Evolutionary conservation across 2,888 invertebrate species (phyloP).

Genomic region (Helleia helle): DNA sequence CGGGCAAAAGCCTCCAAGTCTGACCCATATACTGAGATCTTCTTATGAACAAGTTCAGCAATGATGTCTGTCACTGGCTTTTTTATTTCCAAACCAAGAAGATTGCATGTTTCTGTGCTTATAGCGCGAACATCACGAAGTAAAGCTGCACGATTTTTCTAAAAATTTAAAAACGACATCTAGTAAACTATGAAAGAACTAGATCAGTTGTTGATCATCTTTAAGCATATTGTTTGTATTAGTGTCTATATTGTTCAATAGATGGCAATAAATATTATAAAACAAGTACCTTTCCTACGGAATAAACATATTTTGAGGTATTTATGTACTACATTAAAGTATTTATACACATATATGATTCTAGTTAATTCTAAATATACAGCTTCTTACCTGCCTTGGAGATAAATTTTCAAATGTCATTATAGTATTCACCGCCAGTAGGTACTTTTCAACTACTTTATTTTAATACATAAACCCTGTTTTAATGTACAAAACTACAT

Average conservation of each 20-base stretch:
- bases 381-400: constrained; percentile 35
- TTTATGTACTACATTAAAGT: too few relatives aligned
- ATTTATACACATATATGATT: too few relatives aligned
- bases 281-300: too few relatives aligned
- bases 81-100: constrained; percentile 64
- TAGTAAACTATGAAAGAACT: constrained; percentile 15
- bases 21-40: constrained; percentile 63
- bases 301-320: too few relatives aligned
- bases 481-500: too few relatives aligned
- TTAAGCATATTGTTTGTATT: neutral
- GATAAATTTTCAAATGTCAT: constrained; percentile 45
- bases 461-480: too few relatives aligned
- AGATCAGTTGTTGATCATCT: neutral
- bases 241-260: neutral
- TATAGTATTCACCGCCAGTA: too few relatives aligned
- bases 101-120: constrained; percentile 67
- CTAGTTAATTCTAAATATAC: neutral
- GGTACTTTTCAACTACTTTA: too few relatives aligned
- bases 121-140: constrained; percentile 71
- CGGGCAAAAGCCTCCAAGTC: constrained; percentile 80
- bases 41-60: constrained; percentile 74
- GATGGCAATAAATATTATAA: constrained; percentile 4
- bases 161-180: constrained; percentile 35
- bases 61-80: constrained; percentile 73
- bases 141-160: constrained; percentile 74